These are phyloP conservation scores for Meghimatium bilineatum DNA, from an alignment of 2,888 invertebrate genomes.

Conservation along the genomic window DNA sequence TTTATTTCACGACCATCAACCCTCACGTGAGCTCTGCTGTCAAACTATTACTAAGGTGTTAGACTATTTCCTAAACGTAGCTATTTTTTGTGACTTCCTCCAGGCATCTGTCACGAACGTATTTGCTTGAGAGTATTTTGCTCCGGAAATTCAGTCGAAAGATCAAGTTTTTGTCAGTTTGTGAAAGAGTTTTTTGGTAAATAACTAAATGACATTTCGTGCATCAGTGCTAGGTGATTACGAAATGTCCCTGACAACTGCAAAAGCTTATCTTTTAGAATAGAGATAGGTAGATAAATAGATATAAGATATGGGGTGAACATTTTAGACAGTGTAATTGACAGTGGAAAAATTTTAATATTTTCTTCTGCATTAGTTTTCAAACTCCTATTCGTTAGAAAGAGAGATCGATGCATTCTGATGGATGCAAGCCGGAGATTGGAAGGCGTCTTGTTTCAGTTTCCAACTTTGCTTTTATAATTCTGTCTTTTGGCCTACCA, in stretches of 20 bases:
- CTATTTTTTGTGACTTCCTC: conserved; percentile 3
- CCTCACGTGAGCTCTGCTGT: neutral
- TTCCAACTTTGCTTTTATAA: too few relatives aligned
- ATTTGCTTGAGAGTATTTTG: conserved; percentile 5
- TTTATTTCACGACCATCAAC: neutral
- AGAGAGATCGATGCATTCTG: too few relatives aligned
- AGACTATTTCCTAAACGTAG: neutral
- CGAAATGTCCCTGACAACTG: neutral
- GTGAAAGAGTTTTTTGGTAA: neutral
- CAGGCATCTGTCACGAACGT: neutral
- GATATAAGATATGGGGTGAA: neutral
- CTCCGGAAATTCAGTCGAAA: conserved; percentile 8
- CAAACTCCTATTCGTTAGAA: too few relatives aligned
- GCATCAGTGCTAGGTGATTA: neutral
- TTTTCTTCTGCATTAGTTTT: too few relatives aligned
- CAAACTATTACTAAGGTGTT: neutral
- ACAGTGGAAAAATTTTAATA: too few relatives aligned
- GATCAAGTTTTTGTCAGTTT: neutral
- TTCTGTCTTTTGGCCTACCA: too few relatives aligned
- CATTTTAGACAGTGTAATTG: too few relatives aligned
- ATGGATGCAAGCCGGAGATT: too few relatives aligned
- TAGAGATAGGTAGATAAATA: neutral
- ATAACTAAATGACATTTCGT: conserved; percentile 20
- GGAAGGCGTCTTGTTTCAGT: too few relatives aligned
- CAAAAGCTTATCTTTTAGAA: neutral